phyloP scores from a whole-genome alignment of 2,797 vertebrate genomes.

The Nannoperca australis region DNA sequence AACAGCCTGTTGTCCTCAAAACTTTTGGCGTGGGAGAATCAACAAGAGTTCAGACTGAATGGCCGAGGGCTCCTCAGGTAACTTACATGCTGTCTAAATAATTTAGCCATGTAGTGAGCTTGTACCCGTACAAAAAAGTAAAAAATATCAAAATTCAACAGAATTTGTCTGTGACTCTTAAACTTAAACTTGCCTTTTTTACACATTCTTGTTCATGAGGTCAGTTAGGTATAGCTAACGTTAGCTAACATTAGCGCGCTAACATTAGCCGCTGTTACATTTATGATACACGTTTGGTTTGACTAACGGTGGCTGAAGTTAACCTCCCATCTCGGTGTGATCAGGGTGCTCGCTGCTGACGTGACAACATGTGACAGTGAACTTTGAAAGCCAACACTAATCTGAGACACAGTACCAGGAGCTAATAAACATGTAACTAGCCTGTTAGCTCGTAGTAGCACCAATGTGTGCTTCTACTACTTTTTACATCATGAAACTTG shows the following conservation, averaged over 20 bases:
- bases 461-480: not conserved
- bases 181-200: not conserved
- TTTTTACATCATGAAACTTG: too few species aligned
- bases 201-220: not conserved
- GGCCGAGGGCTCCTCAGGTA: slow-evolving; percentile 84
- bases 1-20: slow-evolving; percentile 24
- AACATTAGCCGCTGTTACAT: not conserved
- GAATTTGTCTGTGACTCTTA: accelerated
- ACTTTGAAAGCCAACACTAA: slow-evolving; percentile 29
- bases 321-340: not conserved
- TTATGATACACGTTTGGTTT: not conserved
- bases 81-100: slow-evolving; percentile 17
- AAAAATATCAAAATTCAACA: not conserved
- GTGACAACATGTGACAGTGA: slow-evolving; percentile 26
- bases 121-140: not conserved
- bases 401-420: too few species aligned
- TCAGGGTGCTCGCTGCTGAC: not conserved
- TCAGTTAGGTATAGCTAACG: not conserved
- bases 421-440: not conserved
- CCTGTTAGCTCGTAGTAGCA: too few species aligned
- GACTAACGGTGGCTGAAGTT: not conserved
- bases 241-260: slow-evolving; percentile 12
- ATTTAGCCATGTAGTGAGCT: not conserved
- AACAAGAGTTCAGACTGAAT: slow-evolving; percentile 66
- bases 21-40: slow-evolving; percentile 38